These are phyloP conservation scores for Caiman crocodilus DNA, from an alignment of 2,797 vertebrate genomes.

Conservation along the genomic window DNA sequence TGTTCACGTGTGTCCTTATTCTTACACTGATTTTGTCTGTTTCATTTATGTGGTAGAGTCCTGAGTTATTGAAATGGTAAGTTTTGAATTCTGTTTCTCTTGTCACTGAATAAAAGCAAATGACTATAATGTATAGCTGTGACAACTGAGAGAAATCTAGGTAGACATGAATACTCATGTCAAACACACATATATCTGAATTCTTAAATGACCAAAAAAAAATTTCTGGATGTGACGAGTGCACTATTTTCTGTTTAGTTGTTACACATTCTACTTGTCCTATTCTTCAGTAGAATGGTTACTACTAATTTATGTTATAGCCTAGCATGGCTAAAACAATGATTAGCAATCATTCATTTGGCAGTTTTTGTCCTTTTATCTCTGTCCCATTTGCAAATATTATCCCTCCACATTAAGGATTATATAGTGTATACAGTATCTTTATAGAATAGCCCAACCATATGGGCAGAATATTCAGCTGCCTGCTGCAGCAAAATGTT, in stretches of 20 bases:
- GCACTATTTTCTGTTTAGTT: not conserved
- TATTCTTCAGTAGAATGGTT: not conserved
- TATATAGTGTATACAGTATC: too few relatives aligned
- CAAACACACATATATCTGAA: not conserved
- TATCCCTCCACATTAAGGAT: not conserved
- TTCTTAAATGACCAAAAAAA: not conserved
- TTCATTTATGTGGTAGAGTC: accelerated
- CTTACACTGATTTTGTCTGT: not conserved
- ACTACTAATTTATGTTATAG: not conserved
- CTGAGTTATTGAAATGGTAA: not conserved
- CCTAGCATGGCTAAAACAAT: not conserved
- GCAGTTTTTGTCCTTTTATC: too few relatives aligned
- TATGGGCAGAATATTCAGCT: not conserved
- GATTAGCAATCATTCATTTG: not conserved
- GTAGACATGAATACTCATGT: not conserved
- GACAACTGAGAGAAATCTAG: not conserved
- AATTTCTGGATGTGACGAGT: not conserved
- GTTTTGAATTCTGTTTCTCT: not conserved
- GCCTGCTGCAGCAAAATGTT: not conserved
- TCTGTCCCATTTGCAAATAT: not conserved
- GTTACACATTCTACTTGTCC: not conserved
- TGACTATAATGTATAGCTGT: not conserved
- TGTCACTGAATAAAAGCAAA: not conserved
- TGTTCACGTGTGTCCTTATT: accelerated
- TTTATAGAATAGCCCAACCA: not conserved